Conservation (phyloP, 2,888 invertebrate genomes). For the Rhagonycha fulva region DNA sequence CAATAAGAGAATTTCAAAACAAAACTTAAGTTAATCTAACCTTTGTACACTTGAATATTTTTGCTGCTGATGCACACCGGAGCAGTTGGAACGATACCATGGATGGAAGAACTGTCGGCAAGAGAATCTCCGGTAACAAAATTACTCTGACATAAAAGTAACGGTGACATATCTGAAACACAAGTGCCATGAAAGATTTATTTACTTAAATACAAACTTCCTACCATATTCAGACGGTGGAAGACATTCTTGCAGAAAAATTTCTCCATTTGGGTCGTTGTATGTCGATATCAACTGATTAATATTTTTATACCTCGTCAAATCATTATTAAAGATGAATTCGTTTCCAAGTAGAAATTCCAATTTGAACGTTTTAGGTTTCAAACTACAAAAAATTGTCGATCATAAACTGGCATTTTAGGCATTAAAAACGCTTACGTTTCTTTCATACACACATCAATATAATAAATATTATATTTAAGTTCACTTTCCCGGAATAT, state of each 20-base stretch:
- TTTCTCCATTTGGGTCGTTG: constrained; percentile 62
- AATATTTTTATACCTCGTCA: constrained; percentile 62
- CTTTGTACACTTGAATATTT: constrained; percentile 71
- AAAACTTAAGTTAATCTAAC: constrained; percentile 46
- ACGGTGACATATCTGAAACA: constrained; percentile 68
- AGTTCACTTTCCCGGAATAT: constrained; percentile 82
- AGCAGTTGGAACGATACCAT: constrained; percentile 51
- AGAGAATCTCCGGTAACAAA: constrained; percentile 61
- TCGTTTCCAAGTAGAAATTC: constrained; percentile 65
- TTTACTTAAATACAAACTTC: constrained; percentile 21
- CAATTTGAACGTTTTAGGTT: constrained; percentile 72
- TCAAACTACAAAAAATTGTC: constrained; percentile 55
- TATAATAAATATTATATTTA: constrained; percentile 76
- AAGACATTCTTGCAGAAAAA: constrained; percentile 74
- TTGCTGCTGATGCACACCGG: constrained; percentile 72
- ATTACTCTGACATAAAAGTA: constrained; percentile 68
- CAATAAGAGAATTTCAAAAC: not conserved
- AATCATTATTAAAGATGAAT: constrained; percentile 58
- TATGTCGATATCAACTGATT: constrained; percentile 66
- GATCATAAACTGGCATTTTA: not conserved
- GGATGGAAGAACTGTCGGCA: constrained; percentile 56
- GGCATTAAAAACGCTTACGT: constrained; percentile 57
- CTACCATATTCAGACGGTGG: constrained; percentile 88
- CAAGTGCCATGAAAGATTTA: constrained; percentile 15
- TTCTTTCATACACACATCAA: constrained; percentile 80